Evolutionary conservation across 2,888 invertebrate genomes (phyloP).

Genomic region (Blastobasis lacticolella): DNA sequence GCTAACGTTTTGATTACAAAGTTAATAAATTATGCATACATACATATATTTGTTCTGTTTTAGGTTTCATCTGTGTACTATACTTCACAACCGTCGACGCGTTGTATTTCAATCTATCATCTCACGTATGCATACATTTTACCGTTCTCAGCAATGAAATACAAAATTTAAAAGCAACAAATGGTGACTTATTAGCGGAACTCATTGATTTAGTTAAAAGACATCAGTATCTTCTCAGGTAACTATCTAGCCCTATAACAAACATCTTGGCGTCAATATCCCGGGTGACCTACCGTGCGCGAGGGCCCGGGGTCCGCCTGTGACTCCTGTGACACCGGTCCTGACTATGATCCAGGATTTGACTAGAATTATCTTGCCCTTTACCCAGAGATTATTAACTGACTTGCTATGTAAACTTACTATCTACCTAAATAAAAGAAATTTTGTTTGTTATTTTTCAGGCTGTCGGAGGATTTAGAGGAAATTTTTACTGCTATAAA

Average conservation of each 20-base stretch:
- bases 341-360: no score
- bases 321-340: no score
- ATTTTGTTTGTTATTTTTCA: constrained; percentile 23
- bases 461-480: constrained; percentile 50
- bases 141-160: constrained; percentile 38
- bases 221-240: constrained; percentile 54
- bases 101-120: constrained; percentile 45
- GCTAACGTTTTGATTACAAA: no score
- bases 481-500: constrained; percentile 51
- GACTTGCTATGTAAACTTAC: no score
- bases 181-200: background rate
- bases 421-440: no score
- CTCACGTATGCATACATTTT: constrained; percentile 49
- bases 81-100: constrained; percentile 45
- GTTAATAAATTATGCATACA: no score
- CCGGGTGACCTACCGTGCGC: no score
- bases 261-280: no score
- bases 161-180: constrained; percentile 14
- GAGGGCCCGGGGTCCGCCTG: no score
- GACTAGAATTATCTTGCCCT: no score
- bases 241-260: background rate
- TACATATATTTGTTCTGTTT: constrained; percentile 9
- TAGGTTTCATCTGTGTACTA: constrained; percentile 48
- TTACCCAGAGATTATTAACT: no score
- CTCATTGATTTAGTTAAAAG: constrained; percentile 20